Base-by-base conservation (phyloP, 2,113 vertebrate genomes). In the Gasterosteus aculeatus region DNA sequence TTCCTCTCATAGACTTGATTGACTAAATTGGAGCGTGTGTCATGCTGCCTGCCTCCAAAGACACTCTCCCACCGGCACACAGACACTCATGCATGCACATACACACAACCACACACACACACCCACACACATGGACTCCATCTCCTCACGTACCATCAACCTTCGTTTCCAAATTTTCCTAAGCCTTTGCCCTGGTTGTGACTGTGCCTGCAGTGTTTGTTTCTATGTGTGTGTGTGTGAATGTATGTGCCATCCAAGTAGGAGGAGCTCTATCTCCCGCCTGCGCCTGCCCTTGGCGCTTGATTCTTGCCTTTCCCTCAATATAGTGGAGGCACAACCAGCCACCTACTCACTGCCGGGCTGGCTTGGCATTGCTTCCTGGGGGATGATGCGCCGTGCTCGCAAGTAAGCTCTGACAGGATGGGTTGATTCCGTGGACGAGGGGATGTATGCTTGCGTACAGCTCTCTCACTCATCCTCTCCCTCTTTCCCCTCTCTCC, bases 401-500 rank as follows among this genome's bases (percentile, higher is more conserved):
- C 84, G 76, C 82, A 69, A 83, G 85, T 88, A 85, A 86, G 83
- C 88, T 88, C 61, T n/a, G 54, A 81, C 78, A 80, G 82, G 82
- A 86, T 2, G 72, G 88, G 84, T 91, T 87, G 89, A 89, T 88
- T 85, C 91, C 82, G 87, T 85, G 69, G 81, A 88, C 86, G 84
- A 81, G 81, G 88, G 82, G 89, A 81, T 88, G 77, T 87, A 80
- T 42, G 26, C 73, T 80, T 72, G 74, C 74, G 41, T 77, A 64
- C 71, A 38, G 5, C 35, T 38, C 35, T 38, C 35, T 33, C 33
- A 33, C 33, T 33, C 33, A 33, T 33, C 5, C 33, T 33, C 35
- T 38, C 35, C 35, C 35, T 38, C 35, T 38, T 38, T 38, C 6
- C 80, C 35, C 35, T 38, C 35, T 38, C 35, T 6, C 35, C 7